These are phyloP conservation scores for Horisme vitalbata DNA, from an alignment of 2,888 invertebrate genomes.

Conservation along the genomic window DNA sequence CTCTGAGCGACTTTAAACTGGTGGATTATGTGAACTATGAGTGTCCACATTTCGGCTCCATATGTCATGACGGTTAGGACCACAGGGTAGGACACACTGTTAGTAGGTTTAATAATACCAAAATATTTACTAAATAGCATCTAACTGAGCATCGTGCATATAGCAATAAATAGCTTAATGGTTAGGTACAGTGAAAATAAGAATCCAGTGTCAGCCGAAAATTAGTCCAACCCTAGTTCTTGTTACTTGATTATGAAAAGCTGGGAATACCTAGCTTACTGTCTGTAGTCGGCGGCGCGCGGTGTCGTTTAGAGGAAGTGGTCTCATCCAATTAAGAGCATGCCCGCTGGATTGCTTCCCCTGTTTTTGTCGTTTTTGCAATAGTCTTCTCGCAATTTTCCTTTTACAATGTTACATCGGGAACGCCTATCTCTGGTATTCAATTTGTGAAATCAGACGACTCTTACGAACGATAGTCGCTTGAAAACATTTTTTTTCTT, in stretches of 20 bases:
- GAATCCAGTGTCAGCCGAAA: background rate
- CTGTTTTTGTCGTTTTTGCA: slow-evolving; percentile 73
- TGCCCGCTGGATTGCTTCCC: slow-evolving; percentile 74
- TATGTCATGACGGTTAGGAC: no score
- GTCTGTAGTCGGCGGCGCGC: slow-evolving; percentile 41
- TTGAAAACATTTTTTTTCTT: no score
- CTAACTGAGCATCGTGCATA: no score
- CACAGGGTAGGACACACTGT: no score
- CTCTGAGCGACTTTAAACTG: no score
- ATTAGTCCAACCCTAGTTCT: slow-evolving; percentile 23
- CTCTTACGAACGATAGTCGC: no score
- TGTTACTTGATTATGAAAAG: slow-evolving; percentile 53
- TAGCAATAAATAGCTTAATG: no score
- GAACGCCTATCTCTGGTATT: slow-evolving; percentile 45
- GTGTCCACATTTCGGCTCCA: no score
- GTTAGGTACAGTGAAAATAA: background rate
- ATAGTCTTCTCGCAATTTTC: slow-evolving; percentile 65
- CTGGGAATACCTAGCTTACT: slow-evolving; percentile 38
- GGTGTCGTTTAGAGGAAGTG: slow-evolving; percentile 76
- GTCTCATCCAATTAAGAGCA: slow-evolving; percentile 80
- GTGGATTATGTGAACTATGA: no score
- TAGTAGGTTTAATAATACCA: no score
- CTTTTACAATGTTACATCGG: slow-evolving; percentile 55
- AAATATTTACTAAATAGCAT: no score
- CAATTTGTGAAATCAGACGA: slow-evolving; percentile 35